Evolutionary conservation across 2,113 vertebrate species (phyloP).

Genomic region (Aldabrachelys gigantea): DNA sequence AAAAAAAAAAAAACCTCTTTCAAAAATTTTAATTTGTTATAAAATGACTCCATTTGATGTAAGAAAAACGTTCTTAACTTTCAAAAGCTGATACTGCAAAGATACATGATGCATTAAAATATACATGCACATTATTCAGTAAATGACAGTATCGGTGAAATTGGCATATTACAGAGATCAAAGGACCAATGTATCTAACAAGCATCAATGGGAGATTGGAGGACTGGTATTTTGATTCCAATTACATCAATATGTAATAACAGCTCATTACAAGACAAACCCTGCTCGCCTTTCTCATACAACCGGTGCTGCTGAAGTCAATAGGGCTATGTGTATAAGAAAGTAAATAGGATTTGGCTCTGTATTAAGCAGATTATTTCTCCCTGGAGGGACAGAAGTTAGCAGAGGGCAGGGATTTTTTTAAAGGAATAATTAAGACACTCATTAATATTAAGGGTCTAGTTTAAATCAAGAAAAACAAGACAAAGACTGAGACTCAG

Average conservation of each 20-base stretch:
- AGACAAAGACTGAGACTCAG: background rate
- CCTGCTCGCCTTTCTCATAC: background rate
- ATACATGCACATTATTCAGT: conserved; percentile 27
- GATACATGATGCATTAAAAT: conserved; percentile 36
- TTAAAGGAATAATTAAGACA: conserved; percentile 6
- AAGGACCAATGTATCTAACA: conserved; percentile 1
- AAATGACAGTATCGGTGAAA: conserved; percentile 1
- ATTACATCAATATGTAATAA: background rate
- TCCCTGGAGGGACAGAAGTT: background rate
- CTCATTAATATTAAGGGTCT: background rate
- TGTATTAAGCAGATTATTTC: background rate
- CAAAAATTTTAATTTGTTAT: conserved; percentile 39
- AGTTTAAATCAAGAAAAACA: conserved; percentile 34
- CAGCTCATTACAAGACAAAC: conserved; percentile 38
- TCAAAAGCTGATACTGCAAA: conserved; percentile 2
- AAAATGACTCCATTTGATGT: conserved; percentile 6
- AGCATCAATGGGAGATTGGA: background rate
- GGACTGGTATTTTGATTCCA: background rate
- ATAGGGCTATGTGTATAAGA: conserved; percentile 1
- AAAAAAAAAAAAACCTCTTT: conserved; percentile 39
- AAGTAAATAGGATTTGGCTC: conserved; percentile 27
- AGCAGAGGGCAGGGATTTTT: background rate
- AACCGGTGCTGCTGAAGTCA: background rate
- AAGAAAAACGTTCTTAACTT: conserved; percentile 10
- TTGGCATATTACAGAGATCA: background rate